Percentiles rank a stretch among this genome's conserved stretches.
Conservation (phyloP, 2,888 invertebrate species). For the Aspidiotus destructor region DNA sequence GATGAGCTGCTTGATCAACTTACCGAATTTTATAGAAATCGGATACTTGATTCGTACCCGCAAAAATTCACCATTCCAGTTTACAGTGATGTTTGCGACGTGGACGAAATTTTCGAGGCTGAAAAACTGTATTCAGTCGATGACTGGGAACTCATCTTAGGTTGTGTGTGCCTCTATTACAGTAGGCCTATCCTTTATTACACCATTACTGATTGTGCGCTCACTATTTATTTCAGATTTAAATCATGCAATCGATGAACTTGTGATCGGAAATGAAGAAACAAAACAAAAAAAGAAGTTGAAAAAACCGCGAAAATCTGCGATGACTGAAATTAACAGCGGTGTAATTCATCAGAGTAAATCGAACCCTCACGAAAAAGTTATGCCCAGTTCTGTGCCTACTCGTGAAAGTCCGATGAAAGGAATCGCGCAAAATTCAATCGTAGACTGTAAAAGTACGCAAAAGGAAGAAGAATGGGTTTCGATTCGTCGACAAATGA, state of each 20-base stretch:
- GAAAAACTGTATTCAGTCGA: constrained; percentile 6
- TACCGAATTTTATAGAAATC: constrained; percentile 1
- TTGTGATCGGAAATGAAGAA: no score
- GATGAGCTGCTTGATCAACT: constrained; percentile 1
- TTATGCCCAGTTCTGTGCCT: no score
- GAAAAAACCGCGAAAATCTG: constrained; percentile 17
- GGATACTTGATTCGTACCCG: not conserved
- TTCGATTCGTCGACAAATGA: constrained; percentile 11
- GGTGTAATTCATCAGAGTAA: not conserved
- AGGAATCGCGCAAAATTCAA: no score
- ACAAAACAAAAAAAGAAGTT: constrained; percentile 11
- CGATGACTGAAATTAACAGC: constrained; percentile 2
- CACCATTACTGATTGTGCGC: not conserved
- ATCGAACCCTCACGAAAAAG: not conserved
- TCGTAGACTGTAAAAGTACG: not conserved
- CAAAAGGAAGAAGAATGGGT: constrained; percentile 12
- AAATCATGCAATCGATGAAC: not conserved
- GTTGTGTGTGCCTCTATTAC: not conserved
- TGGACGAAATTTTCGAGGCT: not conserved
- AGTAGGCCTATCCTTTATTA: not conserved
- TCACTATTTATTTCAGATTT: not conserved
- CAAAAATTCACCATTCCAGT: not conserved
- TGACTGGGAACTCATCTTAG: constrained; percentile 15
- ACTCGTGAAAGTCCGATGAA: no score
- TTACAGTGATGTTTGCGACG: not conserved